phyloP scores from a whole-genome alignment of 2,888 invertebrate genomes.

The Netelia virgata region DNA sequence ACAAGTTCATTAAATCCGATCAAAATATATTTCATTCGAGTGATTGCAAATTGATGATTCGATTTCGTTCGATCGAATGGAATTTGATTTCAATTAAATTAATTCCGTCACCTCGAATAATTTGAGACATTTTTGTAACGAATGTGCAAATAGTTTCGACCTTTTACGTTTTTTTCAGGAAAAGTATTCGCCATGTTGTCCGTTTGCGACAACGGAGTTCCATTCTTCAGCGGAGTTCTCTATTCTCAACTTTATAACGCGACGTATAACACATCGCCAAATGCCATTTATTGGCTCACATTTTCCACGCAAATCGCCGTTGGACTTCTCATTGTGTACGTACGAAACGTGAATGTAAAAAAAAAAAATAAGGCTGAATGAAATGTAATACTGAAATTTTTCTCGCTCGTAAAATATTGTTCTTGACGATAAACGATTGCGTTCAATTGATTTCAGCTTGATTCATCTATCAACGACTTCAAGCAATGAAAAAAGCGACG shows the following conservation, averaged over 20 bases:
- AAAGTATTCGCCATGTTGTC: conserved; percentile 92
- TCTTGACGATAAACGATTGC: background rate
- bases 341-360: conserved; percentile 5
- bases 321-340: conserved; percentile 89
- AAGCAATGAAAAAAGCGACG: conserved; percentile 73
- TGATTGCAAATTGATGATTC: background rate
- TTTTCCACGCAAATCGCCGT: conserved; percentile 90
- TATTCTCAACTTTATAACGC: conserved; percentile 91
- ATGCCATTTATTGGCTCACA: conserved; percentile 90
- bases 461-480: conserved; percentile 82
- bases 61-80: background rate
- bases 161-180: conserved; percentile 85
- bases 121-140: background rate
- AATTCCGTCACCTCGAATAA: background rate
- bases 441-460: conserved; percentile 75
- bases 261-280: conserved; percentile 87
- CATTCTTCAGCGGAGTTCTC: conserved; percentile 90
- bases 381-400: background rate
- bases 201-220: conserved; percentile 93
- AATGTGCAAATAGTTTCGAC: conserved; percentile 8
- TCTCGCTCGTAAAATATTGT: background rate
- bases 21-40: too few species aligned
- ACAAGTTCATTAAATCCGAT: background rate
- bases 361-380: conserved; percentile 9
- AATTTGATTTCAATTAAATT: conserved; percentile 2